These are phyloP conservation scores for Lottia gigantea DNA, from an alignment of 2,888 invertebrate species.

Conservation along the genomic window DNA sequence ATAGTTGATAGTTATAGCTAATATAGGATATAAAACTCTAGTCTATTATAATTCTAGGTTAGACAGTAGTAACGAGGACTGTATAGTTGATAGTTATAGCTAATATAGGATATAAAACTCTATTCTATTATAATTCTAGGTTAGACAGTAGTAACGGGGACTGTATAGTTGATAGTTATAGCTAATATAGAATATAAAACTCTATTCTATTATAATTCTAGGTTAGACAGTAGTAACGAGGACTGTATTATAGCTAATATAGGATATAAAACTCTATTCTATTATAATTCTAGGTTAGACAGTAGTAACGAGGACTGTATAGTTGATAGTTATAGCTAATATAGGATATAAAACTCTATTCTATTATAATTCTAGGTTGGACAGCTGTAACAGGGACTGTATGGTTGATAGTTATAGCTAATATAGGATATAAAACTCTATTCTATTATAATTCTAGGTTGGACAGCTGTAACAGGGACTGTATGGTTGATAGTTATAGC, in stretches of 20 bases:
- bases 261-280: no score
- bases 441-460: conserved; percentile 69
- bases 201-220: conserved; percentile 26
- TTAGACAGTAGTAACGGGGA: conserved; percentile 88
- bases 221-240: conserved; percentile 89
- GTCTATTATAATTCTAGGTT: conserved; percentile 69
- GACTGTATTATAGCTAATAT: conserved; percentile 82
- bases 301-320: conserved; percentile 83
- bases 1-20: conserved; percentile 81
- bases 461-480: conserved; percentile 88
- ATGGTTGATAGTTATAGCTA: conserved; percentile 81
- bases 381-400: conserved; percentile 86
- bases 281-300: conserved; percentile 76
- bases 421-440: no score
- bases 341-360: no score
- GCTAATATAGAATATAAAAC: no score
- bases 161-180: conserved; percentile 81
- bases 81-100: conserved; percentile 82
- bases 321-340: conserved; percentile 83
- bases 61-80: conserved; percentile 88
- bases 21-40: no score
- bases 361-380: conserved; percentile 73
- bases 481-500: conserved; percentile 82
- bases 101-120: no score
- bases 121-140: conserved; percentile 63